phyloP scores from a whole-genome alignment of 2,797 vertebrate genomes.

The Falco novaeseelandiae region DNA sequence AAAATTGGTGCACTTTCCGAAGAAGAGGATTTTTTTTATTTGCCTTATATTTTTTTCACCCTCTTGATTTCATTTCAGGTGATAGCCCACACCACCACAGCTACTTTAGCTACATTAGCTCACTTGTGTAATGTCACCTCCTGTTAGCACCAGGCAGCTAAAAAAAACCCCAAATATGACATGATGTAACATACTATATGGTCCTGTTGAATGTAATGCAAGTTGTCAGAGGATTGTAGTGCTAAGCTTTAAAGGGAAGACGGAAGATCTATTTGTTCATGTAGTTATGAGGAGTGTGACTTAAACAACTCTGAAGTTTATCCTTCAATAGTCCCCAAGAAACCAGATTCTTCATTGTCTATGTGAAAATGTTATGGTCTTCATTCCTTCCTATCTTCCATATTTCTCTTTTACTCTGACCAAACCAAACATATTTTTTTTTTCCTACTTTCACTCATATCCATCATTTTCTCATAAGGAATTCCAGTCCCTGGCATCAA shows the following conservation, averaged over 20 bases:
- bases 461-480: neutral
- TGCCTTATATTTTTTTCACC: neutral
- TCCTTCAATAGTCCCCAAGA: neutral
- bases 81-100: neutral
- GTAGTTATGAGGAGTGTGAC: neutral
- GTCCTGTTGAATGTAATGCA: neutral
- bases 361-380: neutral
- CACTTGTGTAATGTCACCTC: constrained; percentile 18
- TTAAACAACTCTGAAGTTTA: neutral
- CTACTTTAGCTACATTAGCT: neutral
- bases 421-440: neutral
- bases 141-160: neutral
- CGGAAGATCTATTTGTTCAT: neutral
- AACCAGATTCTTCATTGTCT: neutral
- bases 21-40: neutral
- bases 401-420: neutral
- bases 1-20: neutral
- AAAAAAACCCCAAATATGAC: neutral
- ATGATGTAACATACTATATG: neutral
- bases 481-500: neutral
- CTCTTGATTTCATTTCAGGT: neutral
- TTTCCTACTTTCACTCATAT: neutral
- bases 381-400: neutral
- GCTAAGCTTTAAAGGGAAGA: neutral
- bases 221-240: neutral